Evolutionary conservation across 2,113 vertebrate species (phyloP).

Genomic region (Cheirogaleus medius): DNA sequence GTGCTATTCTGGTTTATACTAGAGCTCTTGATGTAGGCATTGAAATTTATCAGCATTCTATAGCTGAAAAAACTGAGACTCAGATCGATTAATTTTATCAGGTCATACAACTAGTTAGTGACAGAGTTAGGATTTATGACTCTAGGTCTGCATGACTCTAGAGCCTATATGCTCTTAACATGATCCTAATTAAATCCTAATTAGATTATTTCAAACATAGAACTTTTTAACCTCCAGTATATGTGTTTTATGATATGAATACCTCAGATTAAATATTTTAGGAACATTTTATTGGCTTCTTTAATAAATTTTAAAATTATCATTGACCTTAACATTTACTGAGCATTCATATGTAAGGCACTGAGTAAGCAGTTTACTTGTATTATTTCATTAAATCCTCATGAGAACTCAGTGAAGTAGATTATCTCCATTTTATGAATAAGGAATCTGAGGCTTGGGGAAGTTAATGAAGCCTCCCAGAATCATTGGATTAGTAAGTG

Average conservation of each 20-base stretch:
- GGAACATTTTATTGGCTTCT: background rate
- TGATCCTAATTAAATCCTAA: background rate
- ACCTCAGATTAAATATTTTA: slow-evolving; percentile 22
- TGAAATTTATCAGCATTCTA: background rate
- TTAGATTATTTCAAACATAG: background rate
- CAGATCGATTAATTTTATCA: background rate
- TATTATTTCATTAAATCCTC: background rate
- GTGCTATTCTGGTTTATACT: background rate
- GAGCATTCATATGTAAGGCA: background rate
- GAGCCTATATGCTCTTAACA: background rate
- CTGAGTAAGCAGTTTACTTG: background rate
- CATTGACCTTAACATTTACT: background rate
- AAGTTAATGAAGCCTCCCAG: background rate
- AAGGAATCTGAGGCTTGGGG: background rate
- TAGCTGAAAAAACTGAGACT: background rate
- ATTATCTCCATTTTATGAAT: background rate
- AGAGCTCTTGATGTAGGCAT: background rate
- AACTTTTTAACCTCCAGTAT: background rate
- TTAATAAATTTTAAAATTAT: background rate
- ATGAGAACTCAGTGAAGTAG: background rate
- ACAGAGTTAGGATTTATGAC: background rate
- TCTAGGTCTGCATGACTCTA: background rate
- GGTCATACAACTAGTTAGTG: background rate
- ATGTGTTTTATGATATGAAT: background rate
- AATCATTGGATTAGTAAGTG: background rate